Evolutionary conservation across 2,113 vertebrate genomes (phyloP).

Genomic region (Meriones unguiculatus): DNA sequence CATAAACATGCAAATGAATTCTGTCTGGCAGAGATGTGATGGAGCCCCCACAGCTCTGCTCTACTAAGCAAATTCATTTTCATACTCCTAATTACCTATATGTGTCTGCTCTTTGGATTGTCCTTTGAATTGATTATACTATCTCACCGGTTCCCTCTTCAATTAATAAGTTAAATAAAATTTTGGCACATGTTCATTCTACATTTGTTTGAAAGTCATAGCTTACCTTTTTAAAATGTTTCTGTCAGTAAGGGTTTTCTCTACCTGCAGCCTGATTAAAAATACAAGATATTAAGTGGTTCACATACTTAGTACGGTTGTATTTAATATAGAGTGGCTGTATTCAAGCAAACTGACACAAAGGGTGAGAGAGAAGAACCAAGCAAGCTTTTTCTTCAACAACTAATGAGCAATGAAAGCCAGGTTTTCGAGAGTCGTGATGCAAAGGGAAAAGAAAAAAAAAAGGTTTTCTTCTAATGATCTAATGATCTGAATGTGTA

Average conservation of each 20-base stretch:
- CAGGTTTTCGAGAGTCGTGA: background rate
- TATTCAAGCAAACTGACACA: background rate
- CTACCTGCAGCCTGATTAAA: constrained; percentile 46
- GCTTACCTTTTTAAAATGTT: constrained; percentile 49
- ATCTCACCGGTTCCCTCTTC: constrained; percentile 9
- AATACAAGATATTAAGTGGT: background rate
- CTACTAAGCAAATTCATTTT: constrained; percentile 64
- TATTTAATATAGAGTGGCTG: background rate
- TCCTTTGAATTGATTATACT: constrained; percentile 48
- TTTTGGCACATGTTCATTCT: constrained; percentile 16
- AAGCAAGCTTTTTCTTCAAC: background rate
- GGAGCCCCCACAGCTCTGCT: constrained; percentile 61
- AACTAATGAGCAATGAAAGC: background rate
- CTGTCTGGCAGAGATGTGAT: constrained; percentile 35
- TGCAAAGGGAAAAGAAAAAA: too few species aligned
- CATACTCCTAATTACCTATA: constrained; percentile 44
- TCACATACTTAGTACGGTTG: background rate
- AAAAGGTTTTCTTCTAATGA: background rate
- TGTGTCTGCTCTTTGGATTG: constrained; percentile 3
- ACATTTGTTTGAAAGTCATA: constrained; percentile 30
- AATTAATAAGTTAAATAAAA: constrained; percentile 66
- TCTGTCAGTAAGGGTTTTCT: constrained; percentile 4
- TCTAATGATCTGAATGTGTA: background rate
- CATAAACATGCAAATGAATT: constrained; percentile 72
- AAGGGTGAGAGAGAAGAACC: background rate